A percentile compares a stretch with the other conserved stretches of the same genome.
phyloP scores from a whole-genome alignment of 2,797 vertebrate genomes.

The Melanotaenia boesemani region DNA sequence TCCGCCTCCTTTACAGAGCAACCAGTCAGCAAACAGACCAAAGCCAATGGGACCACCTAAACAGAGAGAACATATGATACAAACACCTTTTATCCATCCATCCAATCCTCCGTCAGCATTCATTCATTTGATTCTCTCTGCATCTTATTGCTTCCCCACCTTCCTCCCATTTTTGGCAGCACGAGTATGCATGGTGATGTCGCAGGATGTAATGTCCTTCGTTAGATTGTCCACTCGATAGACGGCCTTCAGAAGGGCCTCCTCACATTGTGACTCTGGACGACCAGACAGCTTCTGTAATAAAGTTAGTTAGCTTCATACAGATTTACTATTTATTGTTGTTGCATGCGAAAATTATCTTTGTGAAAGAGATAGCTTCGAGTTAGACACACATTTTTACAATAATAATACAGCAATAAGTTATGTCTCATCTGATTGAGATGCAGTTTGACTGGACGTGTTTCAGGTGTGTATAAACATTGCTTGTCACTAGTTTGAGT shows the following conservation, averaged over 20 bases:
- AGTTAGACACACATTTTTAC: no score
- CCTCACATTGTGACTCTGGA: conserved; percentile 67
- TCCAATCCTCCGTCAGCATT: neutral
- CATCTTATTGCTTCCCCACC: conserved; percentile 53
- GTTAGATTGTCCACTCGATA: conserved; percentile 74
- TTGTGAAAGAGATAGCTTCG: no score
- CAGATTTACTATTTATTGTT: no score
- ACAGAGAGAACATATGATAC: neutral
- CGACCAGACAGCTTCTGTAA: conserved; percentile 72
- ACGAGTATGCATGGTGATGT: conserved; percentile 67
- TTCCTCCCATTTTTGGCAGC: conserved; percentile 64
- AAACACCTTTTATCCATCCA: neutral
- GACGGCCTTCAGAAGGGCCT: conserved; percentile 79
- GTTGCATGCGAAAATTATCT: no score
- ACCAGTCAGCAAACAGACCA: conserved; percentile 78
- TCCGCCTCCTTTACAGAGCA: conserved; percentile 75
- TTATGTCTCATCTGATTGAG: no score
- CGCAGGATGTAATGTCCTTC: conserved; percentile 58
- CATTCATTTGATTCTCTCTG: neutral
- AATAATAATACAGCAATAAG: no score
- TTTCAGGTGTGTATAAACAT: no score
- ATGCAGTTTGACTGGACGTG: no score
- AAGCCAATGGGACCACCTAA: conserved; percentile 82
- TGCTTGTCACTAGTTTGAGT: no score
- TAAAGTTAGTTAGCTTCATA: neutral